Base-by-base conservation (phyloP, 2,797 vertebrate genomes). In the Nothura maculosa region DNA sequence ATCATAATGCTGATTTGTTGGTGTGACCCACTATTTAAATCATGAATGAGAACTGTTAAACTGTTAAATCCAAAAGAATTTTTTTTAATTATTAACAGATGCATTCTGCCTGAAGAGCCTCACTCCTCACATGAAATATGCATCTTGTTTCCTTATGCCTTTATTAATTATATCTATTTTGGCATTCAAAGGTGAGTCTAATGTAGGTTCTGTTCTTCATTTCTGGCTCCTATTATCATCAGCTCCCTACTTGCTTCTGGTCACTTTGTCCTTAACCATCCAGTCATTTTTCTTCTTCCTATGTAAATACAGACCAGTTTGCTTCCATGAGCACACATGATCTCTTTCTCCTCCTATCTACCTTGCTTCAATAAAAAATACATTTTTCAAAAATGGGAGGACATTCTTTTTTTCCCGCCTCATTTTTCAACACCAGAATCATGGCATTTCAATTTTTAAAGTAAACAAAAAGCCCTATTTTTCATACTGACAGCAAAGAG, bases 401-500 rank as follows among this genome's bases (percentile, higher is more conserved):
- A 92, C 67, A 86, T 55, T 93, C 63, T 78, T 95, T 96, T 91
- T 96, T 48, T 27, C 92, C 92, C 3, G 0, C 70, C 75, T 97
- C 96, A 97, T 97, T 97, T 98, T 97, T 97, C 96, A 97, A 95
- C 67, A 72, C 89, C 87, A 92, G 93, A 97, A 96, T 97, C 62
- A 92, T 91, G 93, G 63, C 92, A 96, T 97, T 97, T 97, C 96
- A 96, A 93, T 93, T 96, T 97, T 95, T 97, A 96, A 97, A 96
- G 96, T 97, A 97, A 97, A 97, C 94, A 97, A 94, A 96, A 98
- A 96, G 67, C 97, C 61, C 83, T 96, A 92, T 98, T 97, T 97
- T 96, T 98, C 97, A 97, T 90, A 58, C 32, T 97, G 97, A 97
- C 96, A 97, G 92, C 76, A 95, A 94, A 87, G 63, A 90, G 60